Base-by-base conservation (phyloP, 2,888 invertebrate genomes). In the Andrena dorsata region DNA sequence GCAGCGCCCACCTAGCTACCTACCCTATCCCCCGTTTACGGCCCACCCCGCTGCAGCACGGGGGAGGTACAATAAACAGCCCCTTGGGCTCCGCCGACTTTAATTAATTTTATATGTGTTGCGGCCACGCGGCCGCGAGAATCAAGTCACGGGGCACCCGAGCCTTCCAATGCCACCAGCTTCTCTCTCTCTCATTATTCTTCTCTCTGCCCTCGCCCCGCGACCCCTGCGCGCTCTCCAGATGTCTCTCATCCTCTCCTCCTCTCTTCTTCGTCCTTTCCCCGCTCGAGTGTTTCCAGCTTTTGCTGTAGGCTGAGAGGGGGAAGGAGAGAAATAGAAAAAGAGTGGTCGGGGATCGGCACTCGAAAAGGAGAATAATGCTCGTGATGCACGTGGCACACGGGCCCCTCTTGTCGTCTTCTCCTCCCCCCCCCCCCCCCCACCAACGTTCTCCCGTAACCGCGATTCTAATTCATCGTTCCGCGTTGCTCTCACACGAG, bases 71-170 rank as follows among this genome's bases (percentile, higher is more conserved):
- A 88, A 88, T 86, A 88, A 86, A 85, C 85, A 83, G 80, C 84
- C 89, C 86, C 88, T 89, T 86, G 74, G 86, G 84, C 89, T 90
- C 88, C 87, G 82, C 86, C 87, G 90, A 90, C 89, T 93, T 92
- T 92, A 93, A 93, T 93, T 93, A 93, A 93, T 93, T 92, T 91
- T 92, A 84, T 91, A 91, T 92, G 88, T 89, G 89, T 86, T 84
- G 87, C 79, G 73, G 84, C 68, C 86, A 82, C 88, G 88, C 84
- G 82, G 76, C 81, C 74, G 82, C 87, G 82, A 87, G 88, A 88
- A 91, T 85, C 85, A 86, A 90, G 89, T 91, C 90, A 88, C 83
- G 84, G 85, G 78, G 84, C 69, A 78, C 83, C 77, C 75, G 81
- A 78, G 60, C 35, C 53, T 63, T 47, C 41, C 41, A 35, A 10